Conservation (phyloP, 2,888 invertebrate species). For the Sipunculus nudus region DNA sequence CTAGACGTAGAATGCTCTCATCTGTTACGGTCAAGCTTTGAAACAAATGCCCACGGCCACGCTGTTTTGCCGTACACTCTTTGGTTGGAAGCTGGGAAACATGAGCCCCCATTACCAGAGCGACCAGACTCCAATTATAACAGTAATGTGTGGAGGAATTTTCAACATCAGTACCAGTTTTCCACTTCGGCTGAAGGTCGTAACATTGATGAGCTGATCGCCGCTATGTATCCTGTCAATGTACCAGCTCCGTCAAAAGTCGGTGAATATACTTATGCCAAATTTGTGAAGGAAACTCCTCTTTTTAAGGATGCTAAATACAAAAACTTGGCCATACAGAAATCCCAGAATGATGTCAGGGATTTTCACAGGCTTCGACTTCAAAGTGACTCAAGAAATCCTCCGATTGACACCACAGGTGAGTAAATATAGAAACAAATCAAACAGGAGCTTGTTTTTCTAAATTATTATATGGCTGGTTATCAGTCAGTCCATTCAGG, state of each 20-base stretch:
- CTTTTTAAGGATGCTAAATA: constrained; percentile 56
- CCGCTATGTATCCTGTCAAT: constrained; percentile 63
- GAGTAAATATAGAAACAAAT: no score
- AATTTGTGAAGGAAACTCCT: constrained; percentile 58
- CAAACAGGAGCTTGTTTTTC: no score
- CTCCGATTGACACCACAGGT: constrained; percentile 62
- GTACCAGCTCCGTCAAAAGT: constrained; percentile 62
- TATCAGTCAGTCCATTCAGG: no score
- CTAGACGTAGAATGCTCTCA: constrained; percentile 62
- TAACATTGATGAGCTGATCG: constrained; percentile 59
- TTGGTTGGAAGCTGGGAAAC: constrained; percentile 65
- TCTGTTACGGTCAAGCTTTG: constrained; percentile 46
- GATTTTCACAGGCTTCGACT: constrained; percentile 54
- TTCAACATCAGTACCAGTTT: constrained; percentile 58
- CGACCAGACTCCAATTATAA: constrained; percentile 56
- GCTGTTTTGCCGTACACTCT: constrained; percentile 45
- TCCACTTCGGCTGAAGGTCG: constrained; percentile 49
- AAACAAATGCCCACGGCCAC: constrained; percentile 17
- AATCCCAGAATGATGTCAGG: constrained; percentile 50
- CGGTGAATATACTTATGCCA: constrained; percentile 59
- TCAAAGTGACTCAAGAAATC: constrained; percentile 58
- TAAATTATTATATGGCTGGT: no score
- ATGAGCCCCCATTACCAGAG: constrained; percentile 52
- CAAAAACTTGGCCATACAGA: constrained; percentile 50
- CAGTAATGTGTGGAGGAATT: constrained; percentile 65